phyloP scores from a whole-genome alignment of 2,797 vertebrate genomes.

The Octomys mimax region DNA sequence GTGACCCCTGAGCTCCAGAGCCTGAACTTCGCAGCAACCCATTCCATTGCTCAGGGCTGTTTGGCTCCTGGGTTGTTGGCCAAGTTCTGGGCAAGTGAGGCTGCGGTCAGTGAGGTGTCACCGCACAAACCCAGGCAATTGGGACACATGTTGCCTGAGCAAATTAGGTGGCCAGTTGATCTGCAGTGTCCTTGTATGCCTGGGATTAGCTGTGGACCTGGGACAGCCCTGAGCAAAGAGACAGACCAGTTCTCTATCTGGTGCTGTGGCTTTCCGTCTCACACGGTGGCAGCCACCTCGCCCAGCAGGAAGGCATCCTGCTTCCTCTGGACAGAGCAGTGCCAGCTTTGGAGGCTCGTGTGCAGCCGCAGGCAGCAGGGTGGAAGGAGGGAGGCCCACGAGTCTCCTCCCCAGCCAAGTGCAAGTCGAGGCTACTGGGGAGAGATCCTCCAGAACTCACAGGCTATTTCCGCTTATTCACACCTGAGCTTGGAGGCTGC shows the following conservation, averaged over 20 bases:
- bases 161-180: neutral
- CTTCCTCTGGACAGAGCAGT: neutral
- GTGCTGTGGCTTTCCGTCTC: constrained; percentile 35
- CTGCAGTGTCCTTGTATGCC: neutral
- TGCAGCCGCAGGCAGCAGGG: neutral
- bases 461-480: neutral
- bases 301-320: neutral
- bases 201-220: neutral
- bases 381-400: neutral
- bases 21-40: neutral
- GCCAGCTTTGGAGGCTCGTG: neutral
- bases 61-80: neutral
- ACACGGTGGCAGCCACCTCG: neutral
- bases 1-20: rapidly evolving
- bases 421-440: neutral
- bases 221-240: neutral
- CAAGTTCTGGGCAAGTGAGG: neutral
- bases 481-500: neutral
- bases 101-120: neutral
- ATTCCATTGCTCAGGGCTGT: neutral
- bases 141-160: neutral
- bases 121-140: neutral
- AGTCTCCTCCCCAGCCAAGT: neutral
- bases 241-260: neutral
- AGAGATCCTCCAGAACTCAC: neutral